Evolutionary conservation across 2,797 vertebrate genomes (phyloP).

Genomic region (Poecilia velifera): DNA sequence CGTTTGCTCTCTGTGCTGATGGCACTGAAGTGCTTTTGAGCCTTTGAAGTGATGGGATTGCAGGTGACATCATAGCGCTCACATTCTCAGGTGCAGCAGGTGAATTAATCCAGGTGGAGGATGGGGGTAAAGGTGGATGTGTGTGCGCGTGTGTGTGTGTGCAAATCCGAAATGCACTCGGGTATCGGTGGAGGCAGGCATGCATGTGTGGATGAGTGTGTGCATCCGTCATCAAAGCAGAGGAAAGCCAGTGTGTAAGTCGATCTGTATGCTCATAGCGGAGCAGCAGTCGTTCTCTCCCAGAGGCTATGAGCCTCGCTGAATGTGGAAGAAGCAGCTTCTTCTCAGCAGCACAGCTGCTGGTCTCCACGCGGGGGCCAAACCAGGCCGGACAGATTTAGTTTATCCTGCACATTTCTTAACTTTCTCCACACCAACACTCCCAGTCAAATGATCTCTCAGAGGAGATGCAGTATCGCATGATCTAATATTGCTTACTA

Average conservation of each 20-base stretch:
- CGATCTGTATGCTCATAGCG: slow-evolving; percentile 75
- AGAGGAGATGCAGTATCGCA: slow-evolving; percentile 27
- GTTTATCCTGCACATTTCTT: slow-evolving; percentile 50
- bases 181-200: slow-evolving; percentile 42
- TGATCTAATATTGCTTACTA: slow-evolving; percentile 33
- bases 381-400: slow-evolving; percentile 44
- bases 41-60: slow-evolving; percentile 76
- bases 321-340: slow-evolving; percentile 79
- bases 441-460: slow-evolving; percentile 31
- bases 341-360: slow-evolving; percentile 44
- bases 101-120: slow-evolving; percentile 72
- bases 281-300: slow-evolving; percentile 67
- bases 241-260: slow-evolving; percentile 74
- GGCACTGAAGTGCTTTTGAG: slow-evolving; percentile 55
- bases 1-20: slow-evolving; percentile 60
- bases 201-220: slow-evolving; percentile 19
- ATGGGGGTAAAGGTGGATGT: slow-evolving; percentile 57
- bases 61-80: slow-evolving; percentile 73
- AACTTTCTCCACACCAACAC: slow-evolving; percentile 36
- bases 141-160: slow-evolving; percentile 26
- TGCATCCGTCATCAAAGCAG: slow-evolving; percentile 69
- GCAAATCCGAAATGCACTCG: slow-evolving; percentile 40
- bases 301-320: slow-evolving; percentile 77
- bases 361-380: slow-evolving; percentile 39
- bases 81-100: slow-evolving; percentile 80